A percentile compares a stretch with the other conserved stretches of the same genome.
Evolutionary conservation across 1,140 invertebrate genomes (phyloP).

Genomic region (Drosophila persimilis): DNA sequence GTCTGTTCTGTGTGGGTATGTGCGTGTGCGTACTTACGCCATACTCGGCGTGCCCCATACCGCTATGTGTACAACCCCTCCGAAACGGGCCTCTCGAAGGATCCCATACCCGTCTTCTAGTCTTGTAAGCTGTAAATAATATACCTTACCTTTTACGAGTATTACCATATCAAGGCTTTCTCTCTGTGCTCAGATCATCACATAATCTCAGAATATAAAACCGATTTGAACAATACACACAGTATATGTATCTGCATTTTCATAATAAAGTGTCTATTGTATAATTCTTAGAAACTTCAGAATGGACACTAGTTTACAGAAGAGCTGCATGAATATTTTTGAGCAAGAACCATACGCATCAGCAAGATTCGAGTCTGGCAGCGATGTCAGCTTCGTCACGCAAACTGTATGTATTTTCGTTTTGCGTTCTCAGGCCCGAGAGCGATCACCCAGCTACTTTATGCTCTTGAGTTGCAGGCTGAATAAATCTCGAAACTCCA

Average conservation of each 20-base stretch:
- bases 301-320: too few species aligned
- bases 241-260: conserved; percentile 3
- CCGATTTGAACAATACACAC: conserved; percentile 24
- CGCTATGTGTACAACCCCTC: not conserved
- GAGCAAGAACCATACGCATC: too few species aligned
- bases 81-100: not conserved
- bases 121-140: conserved; percentile 48
- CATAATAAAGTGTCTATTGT: conserved; percentile 6
- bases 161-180: conserved; percentile 60
- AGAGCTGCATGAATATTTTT: too few species aligned
- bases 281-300: not conserved
- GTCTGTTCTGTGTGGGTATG: too few species aligned
- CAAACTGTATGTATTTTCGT: too few species aligned
- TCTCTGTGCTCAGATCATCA: conserved; percentile 15
- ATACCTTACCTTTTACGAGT: conserved; percentile 9
- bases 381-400: too few species aligned
- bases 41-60: too few species aligned
- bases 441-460: too few species aligned
- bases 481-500: too few species aligned
- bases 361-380: too few species aligned
- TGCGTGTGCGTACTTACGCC: not conserved
- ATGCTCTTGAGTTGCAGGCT: too few species aligned
- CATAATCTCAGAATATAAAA: conserved; percentile 42
- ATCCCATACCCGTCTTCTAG: conserved; percentile 8
- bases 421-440: too few species aligned